A percentile compares a stretch with the other conserved stretches of the same genome.
Evolutionary conservation across 2,888 invertebrate species (phyloP).

Genomic region (Bombylius major): DNA sequence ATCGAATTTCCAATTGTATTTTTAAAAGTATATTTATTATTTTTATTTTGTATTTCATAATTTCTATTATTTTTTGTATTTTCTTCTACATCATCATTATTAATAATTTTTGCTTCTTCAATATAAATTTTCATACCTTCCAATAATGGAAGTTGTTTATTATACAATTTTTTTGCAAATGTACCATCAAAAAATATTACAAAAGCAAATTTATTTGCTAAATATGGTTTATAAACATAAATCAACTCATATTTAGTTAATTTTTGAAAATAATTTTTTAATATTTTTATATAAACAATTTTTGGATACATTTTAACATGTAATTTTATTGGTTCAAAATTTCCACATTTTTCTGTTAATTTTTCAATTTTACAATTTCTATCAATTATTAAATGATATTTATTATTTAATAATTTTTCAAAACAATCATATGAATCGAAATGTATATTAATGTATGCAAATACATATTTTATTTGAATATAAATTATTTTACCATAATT

Average conservation of each 20-base stretch:
- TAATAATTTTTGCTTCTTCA: background rate
- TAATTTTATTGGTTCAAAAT: background rate
- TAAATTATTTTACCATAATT: background rate
- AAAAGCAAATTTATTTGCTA: background rate
- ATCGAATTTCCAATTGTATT: too few relatives aligned
- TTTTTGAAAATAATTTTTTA: background rate
- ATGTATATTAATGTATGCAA: background rate
- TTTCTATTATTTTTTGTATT: too few relatives aligned
- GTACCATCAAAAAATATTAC: background rate
- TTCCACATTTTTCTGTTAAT: background rate
- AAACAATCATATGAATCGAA: background rate
- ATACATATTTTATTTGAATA: background rate
- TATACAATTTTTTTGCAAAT: background rate
- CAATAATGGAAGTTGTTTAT: background rate
- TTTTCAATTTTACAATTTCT: background rate
- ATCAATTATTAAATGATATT: background rate
- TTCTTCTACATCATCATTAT: too few relatives aligned
- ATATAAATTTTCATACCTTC: background rate
- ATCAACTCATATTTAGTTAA: background rate
- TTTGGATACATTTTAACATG: background rate
- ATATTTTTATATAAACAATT: background rate
- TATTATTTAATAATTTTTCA: background rate
- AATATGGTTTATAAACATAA: background rate
- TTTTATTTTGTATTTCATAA: too few relatives aligned
- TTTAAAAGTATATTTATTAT: too few relatives aligned